Evolutionary conservation across 1,140 invertebrate genomes (phyloP), one percentile per base, ranked within the genome.

Genomic region (Brachionus asplanchnoidis): DNA sequence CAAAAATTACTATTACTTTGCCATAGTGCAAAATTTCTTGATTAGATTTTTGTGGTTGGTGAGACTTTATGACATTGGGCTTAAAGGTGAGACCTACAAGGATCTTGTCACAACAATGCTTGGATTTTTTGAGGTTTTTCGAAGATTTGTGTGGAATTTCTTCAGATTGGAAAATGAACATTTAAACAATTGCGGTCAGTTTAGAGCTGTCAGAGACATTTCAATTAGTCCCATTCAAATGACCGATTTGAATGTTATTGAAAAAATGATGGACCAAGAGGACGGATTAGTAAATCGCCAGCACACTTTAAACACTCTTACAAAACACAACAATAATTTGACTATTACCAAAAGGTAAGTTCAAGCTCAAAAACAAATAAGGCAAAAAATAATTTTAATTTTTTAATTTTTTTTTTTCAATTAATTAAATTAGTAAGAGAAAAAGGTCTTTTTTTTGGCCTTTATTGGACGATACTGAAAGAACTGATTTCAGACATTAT

Each of bases 161-260:
- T 99, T 99, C 91, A 97, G 98, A 0, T 89, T 99, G 85, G 98
- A 99, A 91, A 99, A 99, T 91, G 98, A 99, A 88, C 98, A 99
- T 87, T 91, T 99, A 6, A 99, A 99, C 90, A 99, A 99, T 91
- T 99, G 97, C 91, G 97, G 97, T 90, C 96, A 99, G 91, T 99
- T 99, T 91, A 92, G 97, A 88, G 97, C 97, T 3, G 97, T 99
- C 0, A 90, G 98, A 23, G 97, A 99, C 89, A 99, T 99, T 85
- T 98, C 95, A 0, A 96, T 99, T 26, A 96, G 96, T 9, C 97
- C 97, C 0, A 60, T 78, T 85, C 20, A 75, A 84, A 60, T 68
- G 79, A 82, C 53, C 12, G 79, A 82, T 82, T 68, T 65, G 53
- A 60, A 36, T 65, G 65, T 65, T 17, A 82, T 82, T 12, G 79